Evolutionary conservation across 2,113 vertebrate genomes (phyloP), one percentile per base, ranked within the genome.

Genomic region (Myotis davidii): DNA sequence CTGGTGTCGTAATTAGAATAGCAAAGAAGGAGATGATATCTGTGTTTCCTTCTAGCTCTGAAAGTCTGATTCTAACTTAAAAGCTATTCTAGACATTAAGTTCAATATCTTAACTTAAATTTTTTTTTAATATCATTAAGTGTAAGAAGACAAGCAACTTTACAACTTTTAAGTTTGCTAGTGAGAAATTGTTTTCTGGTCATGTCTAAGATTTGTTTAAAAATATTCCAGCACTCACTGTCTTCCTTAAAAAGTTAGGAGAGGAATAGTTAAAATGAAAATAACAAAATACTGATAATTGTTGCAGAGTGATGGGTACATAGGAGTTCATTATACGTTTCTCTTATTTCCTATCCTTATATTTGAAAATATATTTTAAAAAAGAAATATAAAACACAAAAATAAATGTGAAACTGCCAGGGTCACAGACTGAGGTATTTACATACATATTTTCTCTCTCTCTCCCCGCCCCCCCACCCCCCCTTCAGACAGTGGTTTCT

Each of bases 161-260:
- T 48, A 87, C 18, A 93, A 45, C 29, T 54, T 89, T n/a, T 11
- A 52, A 56, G 34, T 90, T 88, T 95, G 54, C 45, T 84, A 83
- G 37, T 21, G 27, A 78, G 45, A 56, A 52, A 32, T 72, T 61
- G 52, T 74, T 89, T 91, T 87, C 52, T 69, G 27, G 37, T 77
- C 18, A 37, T 45, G 25, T 88, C 27, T 72, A 61, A 92, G 23
- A 86, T 73, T 83, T 90, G 32, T 95, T 88, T 76, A 29, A 69
- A 94, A 74, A 37, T 74, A 87, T 12, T 73, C 39, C 14, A 69
- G 14, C 25, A 29, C 9, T 39, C 12, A 27, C 25, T 64, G 29
- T 18, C 16, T 72, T 7, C 67, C 42, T 82, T 65, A 86, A 86
- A 85, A 89, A 67, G 27, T 67, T 83, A 4, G 17, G 12, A 90